Evolutionary conservation across 2,888 invertebrate species (phyloP), one percentile per base, ranked within the genome.

Genomic region (Scaptomyza parva): DNA sequence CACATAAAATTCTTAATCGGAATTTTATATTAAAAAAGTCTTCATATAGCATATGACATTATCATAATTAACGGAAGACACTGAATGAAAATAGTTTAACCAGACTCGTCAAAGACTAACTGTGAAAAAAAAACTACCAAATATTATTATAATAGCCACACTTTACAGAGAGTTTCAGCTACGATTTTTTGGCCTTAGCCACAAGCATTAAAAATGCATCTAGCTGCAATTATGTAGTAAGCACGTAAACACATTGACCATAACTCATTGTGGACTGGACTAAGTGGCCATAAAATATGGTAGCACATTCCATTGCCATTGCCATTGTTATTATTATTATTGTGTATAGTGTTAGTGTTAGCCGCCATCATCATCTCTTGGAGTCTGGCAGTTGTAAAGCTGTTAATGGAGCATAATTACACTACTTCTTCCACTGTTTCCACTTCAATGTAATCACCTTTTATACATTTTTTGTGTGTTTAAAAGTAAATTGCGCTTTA

Each of bases 171-270:
- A n/a, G n/a, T 40, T 40, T 20, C 20, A 20, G 40, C 18, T 22
- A 2, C 0, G 12, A 11, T 40, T 40, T 18, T n/a, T 43, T 6
- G 18, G 28, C 28, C 28, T 35, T 37, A 7, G 41, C 51, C 24
- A 17, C 30, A 40, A 12, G 44, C 57, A 69, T 70, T 69, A 70
- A 70, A 70, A 70, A 57, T 66, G 70, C 66, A 70, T 70, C 59
- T 60, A 50, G 40, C 52, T 39, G 72, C 51, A 51, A 59, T 71
- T 70, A 70, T 30, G 20, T 17, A 9, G 22, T 17, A 37, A 43
- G 53, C 53, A 61, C 22, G 40, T 70, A 48, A 50, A 57, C 43
- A 47, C 51, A 52, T 58, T 47, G 53, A 45, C 18, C 51, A 62
- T 44, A 35, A n/a, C 11, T 52, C 39, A 53, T 65, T 66, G 50